Evolutionary conservation across 2,888 invertebrate genomes (phyloP).

Genomic region (Noctua fimbriata): DNA sequence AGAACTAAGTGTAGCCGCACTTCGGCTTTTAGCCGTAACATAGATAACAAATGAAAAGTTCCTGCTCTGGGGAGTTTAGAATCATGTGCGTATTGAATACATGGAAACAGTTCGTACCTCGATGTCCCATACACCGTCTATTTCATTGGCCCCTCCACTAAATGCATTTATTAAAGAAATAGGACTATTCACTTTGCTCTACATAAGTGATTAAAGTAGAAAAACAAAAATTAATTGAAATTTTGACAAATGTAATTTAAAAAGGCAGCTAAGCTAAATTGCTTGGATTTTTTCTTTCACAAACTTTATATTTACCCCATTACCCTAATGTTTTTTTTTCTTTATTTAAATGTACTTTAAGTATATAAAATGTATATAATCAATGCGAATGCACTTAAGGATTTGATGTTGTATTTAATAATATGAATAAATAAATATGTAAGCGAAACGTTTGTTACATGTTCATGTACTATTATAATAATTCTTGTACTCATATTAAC

Average conservation of each 20-base stretch:
- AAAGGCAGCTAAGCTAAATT: constrained; percentile 22
- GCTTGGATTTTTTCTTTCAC: constrained; percentile 6
- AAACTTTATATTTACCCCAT: background rate
- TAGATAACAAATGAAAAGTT: background rate
- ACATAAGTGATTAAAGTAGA: background rate
- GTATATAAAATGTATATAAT: constrained; percentile 69
- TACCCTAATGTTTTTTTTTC: background rate
- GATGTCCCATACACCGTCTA: background rate
- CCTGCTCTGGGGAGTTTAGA: background rate
- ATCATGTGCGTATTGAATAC: background rate
- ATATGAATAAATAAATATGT: constrained; percentile 49
- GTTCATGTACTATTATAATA: constrained; percentile 51
- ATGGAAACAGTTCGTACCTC: background rate
- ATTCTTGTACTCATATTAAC: constrained; percentile 47
- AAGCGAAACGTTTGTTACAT: constrained; percentile 58
- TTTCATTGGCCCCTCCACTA: background rate
- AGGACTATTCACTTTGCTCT: constrained; percentile 1
- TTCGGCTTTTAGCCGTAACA: no score
- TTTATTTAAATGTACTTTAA: constrained; percentile 42
- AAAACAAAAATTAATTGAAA: constrained; percentile 1
- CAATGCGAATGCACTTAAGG: constrained; percentile 80
- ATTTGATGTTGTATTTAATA: constrained; percentile 83
- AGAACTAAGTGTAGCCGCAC: no score
- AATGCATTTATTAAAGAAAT: constrained; percentile 7
- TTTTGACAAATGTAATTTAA: background rate